Base-by-base conservation (phyloP, 2,797 vertebrate genomes). In the Chelmon rostratus region DNA sequence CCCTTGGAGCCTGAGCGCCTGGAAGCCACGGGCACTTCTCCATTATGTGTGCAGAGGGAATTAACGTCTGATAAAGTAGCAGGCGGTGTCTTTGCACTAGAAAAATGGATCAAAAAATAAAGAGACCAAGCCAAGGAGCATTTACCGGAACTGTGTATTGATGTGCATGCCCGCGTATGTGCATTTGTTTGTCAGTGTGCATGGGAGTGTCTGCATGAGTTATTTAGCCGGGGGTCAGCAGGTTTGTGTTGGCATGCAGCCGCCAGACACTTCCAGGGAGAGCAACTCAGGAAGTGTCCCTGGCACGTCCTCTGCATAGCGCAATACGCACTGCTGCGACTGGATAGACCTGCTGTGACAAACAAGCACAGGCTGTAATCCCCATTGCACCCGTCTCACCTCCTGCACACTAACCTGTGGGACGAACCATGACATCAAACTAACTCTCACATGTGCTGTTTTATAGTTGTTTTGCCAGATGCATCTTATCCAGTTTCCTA, bases 251-350 rank as follows among this genome's bases (percentile, higher is more conserved):
- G 91, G 91, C 91, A 87, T 37, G 62, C 78, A 58, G 92, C 87
- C 87, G 65, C 54, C 57, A 67, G 82, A 92, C 90, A 84, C 87
- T 92, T 90, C 82, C 90, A 89, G 76, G 69, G 84, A 89, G 86
- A 85, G 79, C 85, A 84, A 84, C 88, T 88, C 90, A 89, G 94
- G 93, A 94, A 93, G 91, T 88, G 85, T 93, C 89, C 88, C 90
- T 91, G 89, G 89, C 86, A 89, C 79, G 75, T 90, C 79, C 82
- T 81, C 87, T 68, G 71, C 50, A 68, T 68, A 77, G 82, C 72
- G 76, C 77, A 72, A 40, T 61, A 74, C 58, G 35, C 86, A 79
- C 72, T 31, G 76, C 78, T 67, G 56, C 82, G 71, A 88, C 87
- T 61, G 87, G 82, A 76, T 90, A 10, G n/a, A 86, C 87, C 86